Evolutionary conservation across 1,140 invertebrate genomes (phyloP), one percentile per base, ranked within the genome.

Genomic region (Drosophila ananassae): DNA sequence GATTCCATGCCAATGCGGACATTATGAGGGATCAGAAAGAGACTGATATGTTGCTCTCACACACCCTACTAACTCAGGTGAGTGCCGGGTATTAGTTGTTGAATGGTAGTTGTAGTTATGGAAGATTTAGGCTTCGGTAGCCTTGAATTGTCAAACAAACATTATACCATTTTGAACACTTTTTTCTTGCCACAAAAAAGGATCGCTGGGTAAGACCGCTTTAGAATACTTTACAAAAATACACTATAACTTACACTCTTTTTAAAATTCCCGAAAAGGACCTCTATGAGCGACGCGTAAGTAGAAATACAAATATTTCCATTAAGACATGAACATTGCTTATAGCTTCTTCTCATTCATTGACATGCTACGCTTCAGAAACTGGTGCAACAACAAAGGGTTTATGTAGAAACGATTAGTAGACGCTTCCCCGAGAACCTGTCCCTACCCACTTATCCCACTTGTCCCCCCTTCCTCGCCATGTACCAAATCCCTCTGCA

Each of bases 11-110:
- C 62, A 99, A 99, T 92, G 98, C 98, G 1, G 97, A 98, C 92
- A 98, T 99, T 73, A 96, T 96, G 73, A 98, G 98, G 93, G 97
- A 99, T 91, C 96, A 98, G 92, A 94, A 95, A 59, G 98, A 99
- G 92, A 97, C 97, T 0, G 94, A 95, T 63, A 93, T 96, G 51
- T 90, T 99, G 17, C 95, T 98, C 62, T 92, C 94, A 39, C 97
- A 95, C 56, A 95, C 97, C 41, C 92, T 98, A 24, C 91, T 97
- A 2, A 98, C 97, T 34, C 97, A 98, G 95, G 91, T 92, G 55
- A 76, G 85, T 79, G 2, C 2, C 1, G 6, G 25, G 12, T n/a
- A 2, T 2, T 30, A 21, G 12, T 28, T 2, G 2, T 52, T 21
- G 2, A 25, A 34, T n/a, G n/a, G n/a, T 8, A 30, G 7, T 17